A percentile compares a stretch with the other conserved stretches of the same genome.
These are phyloP conservation scores for Hofmannophila pseudospretella DNA, from an alignment of 2,888 invertebrate species.

Conservation along the genomic window DNA sequence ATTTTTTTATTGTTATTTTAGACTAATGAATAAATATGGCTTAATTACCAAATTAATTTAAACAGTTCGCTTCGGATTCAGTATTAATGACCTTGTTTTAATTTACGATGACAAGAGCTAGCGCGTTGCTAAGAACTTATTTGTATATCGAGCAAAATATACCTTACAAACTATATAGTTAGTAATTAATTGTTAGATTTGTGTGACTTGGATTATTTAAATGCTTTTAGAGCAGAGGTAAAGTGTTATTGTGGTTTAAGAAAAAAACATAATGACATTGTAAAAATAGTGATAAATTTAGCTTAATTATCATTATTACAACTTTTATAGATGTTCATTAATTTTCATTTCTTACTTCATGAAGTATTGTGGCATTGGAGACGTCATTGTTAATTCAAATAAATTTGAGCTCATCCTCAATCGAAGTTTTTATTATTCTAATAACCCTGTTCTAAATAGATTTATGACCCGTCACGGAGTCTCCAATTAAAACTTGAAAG, in stretches of 20 bases:
- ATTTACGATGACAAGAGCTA: constrained; percentile 48
- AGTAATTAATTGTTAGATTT: constrained; percentile 78
- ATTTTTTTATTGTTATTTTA: constrained; percentile 57
- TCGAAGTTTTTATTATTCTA: constrained; percentile 64
- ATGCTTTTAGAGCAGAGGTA: constrained; percentile 75
- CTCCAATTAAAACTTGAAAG: constrained; percentile 22
- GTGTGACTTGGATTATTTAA: constrained; percentile 76
- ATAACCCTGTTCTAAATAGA: constrained; percentile 31
- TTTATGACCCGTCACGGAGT: constrained; percentile 11
- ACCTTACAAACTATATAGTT: constrained; percentile 73
- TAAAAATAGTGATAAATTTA: constrained; percentile 77
- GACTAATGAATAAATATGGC: constrained; percentile 59
- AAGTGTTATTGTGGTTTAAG: constrained; percentile 77
- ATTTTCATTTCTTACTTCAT: constrained; percentile 76
- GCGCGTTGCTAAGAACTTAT: constrained; percentile 59
- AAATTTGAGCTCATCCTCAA: constrained; percentile 76
- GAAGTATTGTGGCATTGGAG: constrained; percentile 76
- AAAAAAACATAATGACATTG: constrained; percentile 76
- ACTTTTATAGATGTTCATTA: constrained; percentile 78
- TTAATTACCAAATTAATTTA: constrained; percentile 73
- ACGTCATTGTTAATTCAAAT: constrained; percentile 77
- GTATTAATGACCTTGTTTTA: constrained; percentile 70
- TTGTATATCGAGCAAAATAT: constrained; percentile 76
- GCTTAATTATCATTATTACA: constrained; percentile 77
- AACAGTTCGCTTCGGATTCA: constrained; percentile 69